A percentile compares a stretch with the other conserved stretches of the same genome.
Conservation (phyloP, 92 coral and sea anemone species). For the Parazoanthus darwini region DNA sequence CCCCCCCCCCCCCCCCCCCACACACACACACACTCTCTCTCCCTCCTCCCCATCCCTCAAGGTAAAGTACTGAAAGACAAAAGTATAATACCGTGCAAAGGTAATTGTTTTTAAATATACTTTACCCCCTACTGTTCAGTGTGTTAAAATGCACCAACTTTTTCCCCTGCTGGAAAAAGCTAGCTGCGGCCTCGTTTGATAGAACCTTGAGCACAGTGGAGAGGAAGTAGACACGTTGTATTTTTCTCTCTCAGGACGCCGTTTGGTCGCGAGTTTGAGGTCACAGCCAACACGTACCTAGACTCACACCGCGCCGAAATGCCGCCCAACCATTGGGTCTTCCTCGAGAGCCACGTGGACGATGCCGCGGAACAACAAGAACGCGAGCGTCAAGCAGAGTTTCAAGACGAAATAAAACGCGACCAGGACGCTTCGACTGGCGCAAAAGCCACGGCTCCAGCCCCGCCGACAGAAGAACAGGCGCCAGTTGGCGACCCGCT, state of each 20-base stretch:
- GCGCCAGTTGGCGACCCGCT: conserved; percentile 23
- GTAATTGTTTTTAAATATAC: no score
- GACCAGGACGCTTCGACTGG: conserved; percentile 10
- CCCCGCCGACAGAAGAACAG: conserved; percentile 14
- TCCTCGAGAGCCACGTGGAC: conserved; percentile 64
- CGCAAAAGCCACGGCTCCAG: not conserved
- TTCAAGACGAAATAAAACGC: conserved; percentile 58
- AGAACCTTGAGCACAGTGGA: not conserved
- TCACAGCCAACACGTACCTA: conserved; percentile 80
- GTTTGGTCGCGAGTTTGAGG: conserved; percentile 94
- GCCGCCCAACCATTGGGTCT: conserved; percentile 94
- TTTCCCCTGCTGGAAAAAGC: no score
- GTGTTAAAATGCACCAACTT: no score
- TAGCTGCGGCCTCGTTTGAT: no score
- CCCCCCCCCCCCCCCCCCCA: no score
- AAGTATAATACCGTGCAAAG: no score
- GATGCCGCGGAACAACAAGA: conserved; percentile 81
- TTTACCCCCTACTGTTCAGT: no score
- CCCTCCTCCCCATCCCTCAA: no score
- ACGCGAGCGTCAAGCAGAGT: conserved; percentile 66
- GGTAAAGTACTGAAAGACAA: no score
- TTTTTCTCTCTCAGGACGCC: conserved; percentile 70
- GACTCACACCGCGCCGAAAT: conserved; percentile 96
- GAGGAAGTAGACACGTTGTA: not conserved
- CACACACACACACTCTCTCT: no score